Percentiles rank a stretch among this genome's conserved stretches.
Conservation (phyloP, 2,888 invertebrate genomes). For the Caenorhabditis panamensis region DNA sequence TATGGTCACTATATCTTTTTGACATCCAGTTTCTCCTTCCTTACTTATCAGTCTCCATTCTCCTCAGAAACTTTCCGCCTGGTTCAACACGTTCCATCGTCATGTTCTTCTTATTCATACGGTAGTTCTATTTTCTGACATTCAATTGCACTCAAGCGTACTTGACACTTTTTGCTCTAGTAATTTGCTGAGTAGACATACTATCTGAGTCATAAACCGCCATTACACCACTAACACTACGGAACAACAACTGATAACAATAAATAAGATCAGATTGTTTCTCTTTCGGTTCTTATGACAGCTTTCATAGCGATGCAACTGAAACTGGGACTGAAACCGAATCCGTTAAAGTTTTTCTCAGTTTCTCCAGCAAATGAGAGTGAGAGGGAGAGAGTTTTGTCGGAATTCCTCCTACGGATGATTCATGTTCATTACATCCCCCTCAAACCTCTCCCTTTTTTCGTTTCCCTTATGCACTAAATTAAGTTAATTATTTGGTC, state of each 20-base stretch:
- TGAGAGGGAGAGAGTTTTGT: no score
- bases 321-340: no score
- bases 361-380: background rate
- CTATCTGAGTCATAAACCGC: background rate
- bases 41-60: conserved; percentile 27
- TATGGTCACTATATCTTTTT: conserved; percentile 36
- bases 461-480: conserved; percentile 8
- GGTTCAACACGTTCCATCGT: background rate
- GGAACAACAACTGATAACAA: background rate
- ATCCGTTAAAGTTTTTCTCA: background rate
- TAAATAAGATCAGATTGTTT: background rate
- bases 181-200: background rate
- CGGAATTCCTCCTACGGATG: conserved; percentile 14
- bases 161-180: no score
- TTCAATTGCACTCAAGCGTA: background rate
- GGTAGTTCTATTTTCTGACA: conserved; percentile 10
- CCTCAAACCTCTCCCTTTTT: conserved; percentile 17
- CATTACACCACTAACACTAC: background rate
- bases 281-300: no score
- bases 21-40: conserved; percentile 44
- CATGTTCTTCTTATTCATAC: background rate
- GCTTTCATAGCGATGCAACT: no score
- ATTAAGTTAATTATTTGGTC: conserved; percentile 46
- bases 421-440: conserved; percentile 42
- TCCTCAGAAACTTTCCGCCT: conserved; percentile 32